Evolutionary conservation across 2,113 vertebrate genomes (phyloP), one percentile per base, ranked within the genome.

Genomic region (Bujurquina vittata): DNA sequence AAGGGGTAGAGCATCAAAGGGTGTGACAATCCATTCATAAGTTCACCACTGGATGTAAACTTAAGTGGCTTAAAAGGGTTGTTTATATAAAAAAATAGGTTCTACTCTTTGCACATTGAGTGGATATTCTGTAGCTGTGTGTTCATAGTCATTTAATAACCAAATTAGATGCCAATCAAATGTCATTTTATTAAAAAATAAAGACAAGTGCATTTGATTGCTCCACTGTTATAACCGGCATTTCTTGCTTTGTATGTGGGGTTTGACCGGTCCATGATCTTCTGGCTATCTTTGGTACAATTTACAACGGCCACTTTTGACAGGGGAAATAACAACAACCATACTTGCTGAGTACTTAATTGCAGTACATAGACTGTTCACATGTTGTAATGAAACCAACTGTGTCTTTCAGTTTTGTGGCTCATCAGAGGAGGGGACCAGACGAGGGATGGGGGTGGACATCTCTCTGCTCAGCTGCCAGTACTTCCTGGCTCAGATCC

Each of bases 381-480:
- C 46, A 72, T 55, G 3, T 6, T 54, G 54, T 12, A 35, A 49
- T 37, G 11, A 7, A 80, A 54, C 23, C 69, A n/a, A 79, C 52
- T 60, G 11, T 80, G 20, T 82, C 69, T 75, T 75, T 79, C 94
- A 99, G 98, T 99, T 99, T 5, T 95, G 97, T 79, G 97, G 97
- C 89, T 97, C 97, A 0, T 93, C 95, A 1, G 95, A 89, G 0
- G 97, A 98, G 4, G 97, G 97, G 79, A 97, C 95, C 0, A 95
- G 95, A 81, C 96, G 98, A 0, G 98, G 98, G 43, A 98, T 98
- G 98, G 98, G 98, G 2, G 94, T 99, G 85, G 98, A 99, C 96
- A 98, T 99, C 95, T 99, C 98, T 35, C 94, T 99, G 84, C 97
- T 99, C 83, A 99, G 98, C 94, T 99, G 98, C 92, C 98, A 99